Base-by-base conservation (phyloP, 2,888 invertebrate species). In the Ornithoptera alexandrae region DNA sequence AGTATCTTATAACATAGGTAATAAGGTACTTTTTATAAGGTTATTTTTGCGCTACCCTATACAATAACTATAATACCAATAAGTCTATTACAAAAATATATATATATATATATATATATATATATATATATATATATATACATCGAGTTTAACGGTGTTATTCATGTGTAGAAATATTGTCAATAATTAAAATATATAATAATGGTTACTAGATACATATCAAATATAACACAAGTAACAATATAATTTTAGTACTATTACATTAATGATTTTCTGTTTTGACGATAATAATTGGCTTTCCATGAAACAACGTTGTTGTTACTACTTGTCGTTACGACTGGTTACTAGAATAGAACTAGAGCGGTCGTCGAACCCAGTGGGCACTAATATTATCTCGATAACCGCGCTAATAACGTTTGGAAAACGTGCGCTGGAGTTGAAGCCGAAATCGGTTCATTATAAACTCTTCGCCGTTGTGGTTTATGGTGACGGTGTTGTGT, bases 291-390 rank as follows among this genome's bases (percentile, higher is more conserved):
- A 75, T 77, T 69, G 71, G 70, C 74, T 79, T 82, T 82, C 79
- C 78, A 78, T 80, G 82, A 82, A 83, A 81, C 78, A 79, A 75
- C 80, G 79, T 71, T 72, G 72, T 76, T 74, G 75, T 74, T 74
- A 73, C 71, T 71, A 73, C 72, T 74, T 75, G 76, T 77, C 74
- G 76, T 75, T 71, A 73, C 75, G 72, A 73, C 72, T 80, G 76
- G 84, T 81, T 80, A 86, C 83, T 86, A 86, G 84, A 86, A 84
- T 87, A 89, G 84, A 92, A 90, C 80, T 90, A 74, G 89, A 83
- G 79, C 89, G 89, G 88, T 84, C 89, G 81, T 84, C 88, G 90
- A 88, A 78, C 88, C 74, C 82, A 65, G 71, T 74, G 73, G 74
- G 74, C 69, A 80, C 83, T 85, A 85, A 86, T 87, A 89, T 87